phyloP scores from a whole-genome alignment of 1,140 invertebrate genomes.

The Drosophila obscura region DNA sequence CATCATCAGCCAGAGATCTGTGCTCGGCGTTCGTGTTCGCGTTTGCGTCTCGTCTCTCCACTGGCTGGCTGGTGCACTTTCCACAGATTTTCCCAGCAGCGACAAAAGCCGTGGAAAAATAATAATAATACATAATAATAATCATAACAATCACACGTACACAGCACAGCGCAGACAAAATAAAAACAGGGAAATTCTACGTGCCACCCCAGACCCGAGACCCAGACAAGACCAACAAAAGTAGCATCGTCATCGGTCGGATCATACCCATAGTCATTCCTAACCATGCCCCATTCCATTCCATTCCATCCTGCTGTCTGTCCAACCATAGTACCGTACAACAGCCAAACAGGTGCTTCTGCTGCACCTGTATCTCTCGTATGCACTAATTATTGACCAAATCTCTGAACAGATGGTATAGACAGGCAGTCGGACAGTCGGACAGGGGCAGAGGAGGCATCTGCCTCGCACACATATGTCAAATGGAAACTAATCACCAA shows the following conservation, averaged over 20 bases:
- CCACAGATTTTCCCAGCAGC: constrained; percentile 43
- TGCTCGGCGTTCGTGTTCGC: constrained; percentile 8
- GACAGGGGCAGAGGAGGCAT: no score
- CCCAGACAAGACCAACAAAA: constrained; percentile 14
- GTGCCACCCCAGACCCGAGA: neutral
- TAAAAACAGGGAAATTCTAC: no score
- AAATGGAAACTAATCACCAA: constrained; percentile 77
- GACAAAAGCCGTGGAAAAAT: constrained; percentile 24
- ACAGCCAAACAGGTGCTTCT: no score
- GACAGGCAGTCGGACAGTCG: neutral
- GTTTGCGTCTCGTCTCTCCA: neutral
- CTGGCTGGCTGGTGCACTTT: constrained; percentile 31
- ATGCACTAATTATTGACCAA: constrained; percentile 50
- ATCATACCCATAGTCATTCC: constrained; percentile 60
- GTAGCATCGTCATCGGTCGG: constrained; percentile 37
- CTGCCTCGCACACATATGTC: constrained; percentile 43
- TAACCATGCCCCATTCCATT: no score
- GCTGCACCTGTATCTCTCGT: constrained; percentile 25
- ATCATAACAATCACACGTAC: constrained; percentile 51
- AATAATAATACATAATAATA: constrained; percentile 69
- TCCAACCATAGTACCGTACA: no score
- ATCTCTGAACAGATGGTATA: no score
- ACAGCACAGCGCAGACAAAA: neutral
- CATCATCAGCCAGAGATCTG: no score
- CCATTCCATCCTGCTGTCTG: constrained; percentile 14